Evolutionary conservation across 2,113 vertebrate species (phyloP), one percentile per base, ranked within the genome.

Genomic region (Notothenia rossii): DNA sequence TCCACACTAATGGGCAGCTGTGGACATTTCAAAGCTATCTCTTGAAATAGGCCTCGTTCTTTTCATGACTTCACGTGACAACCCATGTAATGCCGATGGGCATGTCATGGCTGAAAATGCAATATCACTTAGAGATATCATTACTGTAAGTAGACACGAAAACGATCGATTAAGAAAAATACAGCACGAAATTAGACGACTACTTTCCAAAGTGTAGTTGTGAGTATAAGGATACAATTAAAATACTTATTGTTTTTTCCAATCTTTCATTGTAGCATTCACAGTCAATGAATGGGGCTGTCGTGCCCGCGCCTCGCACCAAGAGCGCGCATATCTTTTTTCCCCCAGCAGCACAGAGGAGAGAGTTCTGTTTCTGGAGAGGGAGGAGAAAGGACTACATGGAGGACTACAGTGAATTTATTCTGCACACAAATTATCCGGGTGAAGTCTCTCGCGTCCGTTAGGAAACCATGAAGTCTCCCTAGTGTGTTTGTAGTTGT

Each of bases 21-120:
- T 68, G 84, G 61, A 62, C 10, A 61, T 77, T 79, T 87, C 83
- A 56, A 22, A 50, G 74, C 60, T 46, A 72, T 85, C 72, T 73
- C 85, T 72, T 61, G 58, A 87, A 87, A 76, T 76, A 82, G 85
- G 61, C 69, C 75, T 85, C 79, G 82, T 88, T 66, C 72, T 80
- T 75, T 86, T 83, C 77, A 84, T 84, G 82, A 76, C 65, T 83
- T 61, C 87, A 88, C 81, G 85, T 89, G 91, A 88, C 86, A 80
- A 9, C 54, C n/a, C 77, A 10, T 74, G 83, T 65, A 83, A 70
- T 71, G 86, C 79, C 79, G 22, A 20, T 18, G 69, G 77, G 68
- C 71, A 67, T 8, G 10, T 43, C 62, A 56, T 18, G 25, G 58
- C 66, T 72, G 60, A 25, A 50, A 70, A 60, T 29, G 22, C 22